Percentiles rank a stretch among this genome's conserved stretches.
phyloP scores from a whole-genome alignment of 2,797 vertebrate genomes.

The Epinephelus coioides region DNA sequence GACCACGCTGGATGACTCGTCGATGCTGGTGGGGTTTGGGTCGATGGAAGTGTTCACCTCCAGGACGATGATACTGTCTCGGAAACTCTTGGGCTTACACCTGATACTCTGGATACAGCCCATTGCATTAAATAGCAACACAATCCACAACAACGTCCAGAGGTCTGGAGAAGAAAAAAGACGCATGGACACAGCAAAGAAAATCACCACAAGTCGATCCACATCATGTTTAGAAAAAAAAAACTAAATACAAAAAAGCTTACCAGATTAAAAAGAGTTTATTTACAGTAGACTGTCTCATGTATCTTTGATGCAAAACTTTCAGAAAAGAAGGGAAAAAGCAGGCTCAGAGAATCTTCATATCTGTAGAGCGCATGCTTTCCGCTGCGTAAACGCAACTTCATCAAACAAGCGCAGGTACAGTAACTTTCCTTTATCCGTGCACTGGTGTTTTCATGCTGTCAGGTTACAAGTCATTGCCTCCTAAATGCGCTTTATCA shows the following conservation, averaged over 20 bases:
- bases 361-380: slow-evolving; percentile 61
- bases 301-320: slow-evolving; percentile 61
- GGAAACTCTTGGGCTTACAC: slow-evolving; percentile 97
- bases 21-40: slow-evolving; percentile 96
- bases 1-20: slow-evolving; percentile 96
- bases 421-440: slow-evolving; percentile 49
- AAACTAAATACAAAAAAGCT: slow-evolving; percentile 2
- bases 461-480: slow-evolving; percentile 31
- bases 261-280: slow-evolving; percentile 43
- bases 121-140: slow-evolving; percentile 91
- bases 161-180: slow-evolving; percentile 86
- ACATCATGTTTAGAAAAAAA: slow-evolving; percentile 43
- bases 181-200: slow-evolving; percentile 88
- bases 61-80: slow-evolving; percentile 93
- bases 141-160: slow-evolving; percentile 89
- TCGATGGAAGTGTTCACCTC: slow-evolving; percentile 96
- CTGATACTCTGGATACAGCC: slow-evolving; percentile 99
- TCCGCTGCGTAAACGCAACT: slow-evolving; percentile 64
- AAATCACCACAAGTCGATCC: slow-evolving; percentile 72
- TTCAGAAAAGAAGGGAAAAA: slow-evolving; percentile 21
- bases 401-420: slow-evolving; percentile 46
- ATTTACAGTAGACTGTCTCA: slow-evolving; percentile 43
- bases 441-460: slow-evolving; percentile 54
- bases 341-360: slow-evolving; percentile 21
- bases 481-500: not conserved